A percentile compares a stretch with the other conserved stretches of the same genome.
Evolutionary conservation across 2,888 invertebrate species (phyloP).

Genomic region (Mechanitis messenoides): DNA sequence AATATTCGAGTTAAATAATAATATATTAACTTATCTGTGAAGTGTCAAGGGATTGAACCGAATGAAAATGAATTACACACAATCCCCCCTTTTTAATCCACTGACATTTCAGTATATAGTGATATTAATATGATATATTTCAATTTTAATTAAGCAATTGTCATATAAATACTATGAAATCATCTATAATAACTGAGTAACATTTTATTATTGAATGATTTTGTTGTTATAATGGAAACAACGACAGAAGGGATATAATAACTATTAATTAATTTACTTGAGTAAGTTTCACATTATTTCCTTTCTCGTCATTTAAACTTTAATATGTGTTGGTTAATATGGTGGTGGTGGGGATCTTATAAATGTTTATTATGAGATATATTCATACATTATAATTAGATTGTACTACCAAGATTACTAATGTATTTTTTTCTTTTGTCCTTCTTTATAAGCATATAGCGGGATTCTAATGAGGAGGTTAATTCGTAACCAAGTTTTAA

Average conservation of each 20-base stretch:
- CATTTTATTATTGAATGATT: conserved; percentile 34
- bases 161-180: conserved; percentile 19
- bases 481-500: conserved; percentile 69
- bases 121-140: conserved; percentile 16
- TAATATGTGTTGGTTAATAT: conserved; percentile 37
- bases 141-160: conserved; percentile 26
- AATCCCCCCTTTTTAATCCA: conserved; percentile 10
- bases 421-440: conserved; percentile 70
- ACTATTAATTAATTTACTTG: conserved; percentile 30
- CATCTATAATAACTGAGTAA: conserved; percentile 17
- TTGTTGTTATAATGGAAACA: conserved; percentile 34
- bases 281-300: conserved; percentile 34
- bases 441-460: conserved; percentile 74
- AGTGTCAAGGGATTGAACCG: conserved; percentile 16
- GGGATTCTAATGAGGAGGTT: conserved; percentile 75
- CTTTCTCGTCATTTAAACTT: conserved; percentile 34
- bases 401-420: conserved; percentile 61
- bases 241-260: conserved; percentile 39
- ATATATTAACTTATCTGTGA: conserved; percentile 7
- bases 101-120: conserved; percentile 19
- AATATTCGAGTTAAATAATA: neutral
- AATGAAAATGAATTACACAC: conserved; percentile 2
- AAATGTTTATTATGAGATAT: conserved; percentile 36
- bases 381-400: conserved; percentile 41
- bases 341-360: conserved; percentile 50